Base-by-base conservation (phyloP, 1,140 invertebrate genomes). In the Lucilia sericata region DNA sequence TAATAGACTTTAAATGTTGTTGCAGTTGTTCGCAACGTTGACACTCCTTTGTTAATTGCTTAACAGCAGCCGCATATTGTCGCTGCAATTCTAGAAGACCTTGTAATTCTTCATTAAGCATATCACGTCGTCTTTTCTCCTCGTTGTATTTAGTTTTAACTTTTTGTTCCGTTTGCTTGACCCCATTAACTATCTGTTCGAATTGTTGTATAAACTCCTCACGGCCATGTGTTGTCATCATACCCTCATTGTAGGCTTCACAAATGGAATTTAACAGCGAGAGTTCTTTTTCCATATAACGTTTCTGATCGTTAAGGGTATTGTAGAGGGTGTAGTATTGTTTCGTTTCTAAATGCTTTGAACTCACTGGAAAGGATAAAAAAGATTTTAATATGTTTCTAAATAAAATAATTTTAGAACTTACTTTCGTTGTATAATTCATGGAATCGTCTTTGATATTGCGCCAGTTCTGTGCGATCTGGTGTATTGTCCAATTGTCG, bases 311-410 rank as follows among this genome's bases (percentile, higher is more conserved):
- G 90, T 98, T 96, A n/a, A 99, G 92, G 7, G 96, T 98, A 92
- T 99, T 99, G 91, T 98, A 98, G 82, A 99, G 92, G 42, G 97
- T 98, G 89, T 98, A 99, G 92, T 98, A 98, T 92, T 99, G 97
- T 91, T 99, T 99, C 0, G 98, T 99, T 93, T 99, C 98, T 89
- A 96, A 96, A 88, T 99, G 97, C 88, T 97, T 99, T 36, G 96
- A 95, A 84, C 97, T 95, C 90, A 99, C 97, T 98, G 91, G 84
- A 94, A 93, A 75, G 21, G 42, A 80, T 21, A 82, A 49, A 55
- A 75, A 30, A 3, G 25, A 30, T 30, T 30, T 30, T 30, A 30
- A 30, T 30, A 30, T 30, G 25, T 30, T 2, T 30, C 25, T 30
- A 42, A 42, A 42, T n/a, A 76, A 83, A 60, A 42, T 14, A 75